Conservation (phyloP, 1,140 invertebrate genomes). For the Meloidogyne hapla region DNA sequence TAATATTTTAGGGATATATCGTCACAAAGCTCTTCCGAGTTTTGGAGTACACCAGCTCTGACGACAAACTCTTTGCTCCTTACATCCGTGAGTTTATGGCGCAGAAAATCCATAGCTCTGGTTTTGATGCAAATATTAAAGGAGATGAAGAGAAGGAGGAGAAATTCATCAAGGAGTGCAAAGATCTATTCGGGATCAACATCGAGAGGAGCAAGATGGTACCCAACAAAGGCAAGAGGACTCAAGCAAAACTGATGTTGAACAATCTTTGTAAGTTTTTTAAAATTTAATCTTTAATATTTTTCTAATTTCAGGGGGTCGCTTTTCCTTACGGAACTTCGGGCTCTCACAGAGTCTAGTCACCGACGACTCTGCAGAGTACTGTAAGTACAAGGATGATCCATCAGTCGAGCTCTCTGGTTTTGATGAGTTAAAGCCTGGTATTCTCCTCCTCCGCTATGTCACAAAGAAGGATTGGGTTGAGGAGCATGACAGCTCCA, state of each 20-base stretch:
- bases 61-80: neutral
- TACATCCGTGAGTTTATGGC: slow-evolving; percentile 8
- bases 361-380: neutral
- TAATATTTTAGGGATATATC: too few relatives aligned
- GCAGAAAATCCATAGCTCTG: neutral
- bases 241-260: neutral
- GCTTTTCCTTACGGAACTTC: neutral
- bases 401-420: neutral
- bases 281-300: neutral
- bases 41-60: neutral
- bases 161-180: neutral
- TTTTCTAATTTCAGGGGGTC: neutral
- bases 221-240: neutral
- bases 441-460: neutral
- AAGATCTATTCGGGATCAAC: neutral
- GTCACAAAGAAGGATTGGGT: neutral
- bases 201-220: neutral
- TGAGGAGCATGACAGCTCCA: slow-evolving; percentile 3
- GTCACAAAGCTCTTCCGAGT: neutral
- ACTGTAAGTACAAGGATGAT: neutral
- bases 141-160: neutral
- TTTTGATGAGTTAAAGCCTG: neutral
- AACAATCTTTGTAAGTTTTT: too few relatives aligned
- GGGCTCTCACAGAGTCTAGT: neutral
- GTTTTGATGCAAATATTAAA: neutral